These are phyloP conservation scores for Sebastes matsubarae DNA, from an alignment of 2,797 vertebrate species.

Conservation along the genomic window DNA sequence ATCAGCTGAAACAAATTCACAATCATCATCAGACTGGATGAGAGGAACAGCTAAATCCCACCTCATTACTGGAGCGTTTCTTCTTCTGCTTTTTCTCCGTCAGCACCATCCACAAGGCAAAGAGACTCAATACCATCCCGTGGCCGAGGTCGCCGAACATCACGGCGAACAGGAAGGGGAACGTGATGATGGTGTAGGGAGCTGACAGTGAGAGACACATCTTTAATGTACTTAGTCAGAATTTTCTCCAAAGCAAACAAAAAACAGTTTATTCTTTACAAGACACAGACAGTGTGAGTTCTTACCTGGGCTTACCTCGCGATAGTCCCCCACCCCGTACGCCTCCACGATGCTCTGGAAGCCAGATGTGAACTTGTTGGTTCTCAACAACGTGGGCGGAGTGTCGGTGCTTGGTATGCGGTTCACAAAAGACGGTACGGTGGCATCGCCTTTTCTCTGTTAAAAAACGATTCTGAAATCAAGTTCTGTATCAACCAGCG, in stretches of 20 bases:
- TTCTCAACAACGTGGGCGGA: conserved; percentile 91
- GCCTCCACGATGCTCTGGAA: conserved; percentile 98
- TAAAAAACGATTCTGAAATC: neutral
- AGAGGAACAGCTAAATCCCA: conserved; percentile 64
- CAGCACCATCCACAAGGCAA: conserved; percentile 91
- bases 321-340: conserved; percentile 94
- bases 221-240: neutral
- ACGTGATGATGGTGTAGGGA: conserved; percentile 94
- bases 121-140: conserved; percentile 89
- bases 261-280: neutral
- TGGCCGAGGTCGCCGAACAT: conserved; percentile 98
- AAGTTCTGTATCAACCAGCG: neutral
- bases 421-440: conserved; percentile 94
- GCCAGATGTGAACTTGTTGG: conserved; percentile 96
- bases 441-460: conserved; percentile 92
- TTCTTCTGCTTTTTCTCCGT: conserved; percentile 89
- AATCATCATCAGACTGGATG: neutral
- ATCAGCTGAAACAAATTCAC: conserved; percentile 1
- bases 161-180: conserved; percentile 96
- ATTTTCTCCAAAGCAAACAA: neutral
- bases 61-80: conserved; percentile 88
- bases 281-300: neutral
- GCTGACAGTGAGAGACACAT: conserved; percentile 74
- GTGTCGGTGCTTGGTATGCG: conserved; percentile 93
- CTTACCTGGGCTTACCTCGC: conserved; percentile 96